Evolutionary conservation across 2,888 invertebrate genomes (phyloP).

Genomic region (Dynastes hyllus): DNA sequence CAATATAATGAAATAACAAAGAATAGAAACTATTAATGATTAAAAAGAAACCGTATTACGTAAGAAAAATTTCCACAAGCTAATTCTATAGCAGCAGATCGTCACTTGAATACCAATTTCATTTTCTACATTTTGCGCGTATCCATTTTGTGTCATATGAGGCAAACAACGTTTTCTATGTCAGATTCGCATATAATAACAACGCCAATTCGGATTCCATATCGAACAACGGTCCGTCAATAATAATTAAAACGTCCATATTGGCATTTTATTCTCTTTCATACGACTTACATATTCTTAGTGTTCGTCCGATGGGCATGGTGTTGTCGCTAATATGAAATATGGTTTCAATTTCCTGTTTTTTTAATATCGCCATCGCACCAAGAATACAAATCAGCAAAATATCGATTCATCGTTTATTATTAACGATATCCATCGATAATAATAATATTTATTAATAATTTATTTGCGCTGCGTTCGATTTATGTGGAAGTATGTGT

Average conservation of each 20-base stretch:
- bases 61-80: slow-evolving; percentile 17
- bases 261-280: too few relatives aligned
- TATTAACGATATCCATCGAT: slow-evolving; percentile 3
- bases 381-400: slow-evolving; percentile 24
- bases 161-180: too few relatives aligned
- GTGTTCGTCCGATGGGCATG: neutral
- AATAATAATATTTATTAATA: slow-evolving; percentile 30
- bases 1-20: neutral
- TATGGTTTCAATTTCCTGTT: slow-evolving; percentile 41
- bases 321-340: slow-evolving; percentile 18
- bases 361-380: slow-evolving; percentile 21
- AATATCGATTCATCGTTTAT: slow-evolving; percentile 29
- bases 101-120: neutral
- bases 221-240: too few relatives aligned
- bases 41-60: slow-evolving; percentile 11
- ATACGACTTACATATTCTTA: slow-evolving; percentile 2
- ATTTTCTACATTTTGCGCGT: slow-evolving; percentile 3
- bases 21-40: neutral
- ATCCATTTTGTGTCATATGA: neutral
- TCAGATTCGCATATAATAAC: too few relatives aligned
- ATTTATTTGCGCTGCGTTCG: slow-evolving; percentile 26
- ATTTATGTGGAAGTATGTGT: slow-evolving; percentile 23
- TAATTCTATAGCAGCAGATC: neutral
- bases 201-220: too few relatives aligned
- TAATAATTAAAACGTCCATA: too few relatives aligned